Percentiles rank a stretch among this genome's conserved stretches.
Evolutionary conservation across 1,140 invertebrate species (phyloP).

Genomic region (Condylostylus longicornis): DNA sequence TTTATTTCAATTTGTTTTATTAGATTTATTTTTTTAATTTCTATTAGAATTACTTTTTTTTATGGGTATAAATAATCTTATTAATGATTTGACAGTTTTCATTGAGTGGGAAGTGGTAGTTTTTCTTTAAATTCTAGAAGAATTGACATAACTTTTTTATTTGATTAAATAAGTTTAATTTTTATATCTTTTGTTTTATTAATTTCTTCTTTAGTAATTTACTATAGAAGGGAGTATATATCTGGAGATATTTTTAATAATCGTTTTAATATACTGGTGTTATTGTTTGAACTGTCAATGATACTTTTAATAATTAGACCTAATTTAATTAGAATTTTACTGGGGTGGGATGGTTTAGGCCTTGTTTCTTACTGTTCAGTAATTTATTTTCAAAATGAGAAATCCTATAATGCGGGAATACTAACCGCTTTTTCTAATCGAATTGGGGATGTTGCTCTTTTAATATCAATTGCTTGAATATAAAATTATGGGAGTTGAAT

Average conservation of each 20-base stretch:
- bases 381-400: conserved; percentile 46
- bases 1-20: conserved; percentile 31
- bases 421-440: conserved; percentile 46
- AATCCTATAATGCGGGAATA: conserved; percentile 44
- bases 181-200: conserved; percentile 42
- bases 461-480: conserved; percentile 40
- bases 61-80: conserved; percentile 32
- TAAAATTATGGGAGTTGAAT: conserved; percentile 37
- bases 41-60: conserved; percentile 20
- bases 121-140: conserved; percentile 32
- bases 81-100: conserved; percentile 33
- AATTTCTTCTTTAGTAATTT: conserved; percentile 46
- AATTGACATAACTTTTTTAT: conserved; percentile 37
- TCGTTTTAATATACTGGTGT: conserved; percentile 42
- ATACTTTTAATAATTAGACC: conserved; percentile 48
- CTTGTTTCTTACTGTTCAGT: conserved; percentile 49
- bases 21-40: conserved; percentile 25
- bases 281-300: conserved; percentile 51
- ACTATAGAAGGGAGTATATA: conserved; percentile 46
- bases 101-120: conserved; percentile 37
- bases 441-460: conserved; percentile 41
- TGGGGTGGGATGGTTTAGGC: conserved; percentile 52
- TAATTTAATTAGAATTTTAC: conserved; percentile 50
- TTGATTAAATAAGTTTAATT: conserved; percentile 42
- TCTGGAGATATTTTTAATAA: conserved; percentile 24